Conservation (phyloP, 2,888 invertebrate species). For the Cetonia aurata region DNA sequence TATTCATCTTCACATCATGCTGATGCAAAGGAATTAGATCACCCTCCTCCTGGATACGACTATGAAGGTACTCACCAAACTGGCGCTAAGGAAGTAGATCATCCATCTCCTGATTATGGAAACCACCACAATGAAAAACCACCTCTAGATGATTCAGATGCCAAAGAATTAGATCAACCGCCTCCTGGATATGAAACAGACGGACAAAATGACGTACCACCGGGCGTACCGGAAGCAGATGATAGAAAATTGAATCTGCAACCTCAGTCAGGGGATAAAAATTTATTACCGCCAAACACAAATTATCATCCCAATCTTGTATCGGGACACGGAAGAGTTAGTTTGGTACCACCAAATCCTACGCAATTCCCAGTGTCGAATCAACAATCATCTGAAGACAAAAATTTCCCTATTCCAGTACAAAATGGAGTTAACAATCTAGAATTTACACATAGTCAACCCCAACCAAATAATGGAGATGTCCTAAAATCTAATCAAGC, state of each 20-base stretch:
- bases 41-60: constrained; percentile 13
- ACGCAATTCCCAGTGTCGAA: too few species aligned
- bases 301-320: too few species aligned
- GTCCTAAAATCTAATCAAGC: neutral
- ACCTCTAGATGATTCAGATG: neutral
- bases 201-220: too few species aligned
- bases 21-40: constrained; percentile 8
- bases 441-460: neutral
- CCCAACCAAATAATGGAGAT: neutral
- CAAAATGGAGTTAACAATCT: too few species aligned
- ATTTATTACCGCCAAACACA: too few species aligned
- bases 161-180: neutral
- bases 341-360: too few species aligned
- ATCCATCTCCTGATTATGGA: neutral
- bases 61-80: neutral
- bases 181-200: neutral
- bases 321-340: too few species aligned
- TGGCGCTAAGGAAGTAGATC: neutral
- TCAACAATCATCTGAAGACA: too few species aligned
- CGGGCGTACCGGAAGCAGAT: too few species aligned
- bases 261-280: too few species aligned
- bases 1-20: neutral
- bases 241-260: too few species aligned
- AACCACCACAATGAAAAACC: neutral
- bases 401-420: too few species aligned